These are phyloP conservation scores for Coecobrya sp. DNA, from an alignment of 2,888 invertebrate genomes.

Conservation along the genomic window DNA sequence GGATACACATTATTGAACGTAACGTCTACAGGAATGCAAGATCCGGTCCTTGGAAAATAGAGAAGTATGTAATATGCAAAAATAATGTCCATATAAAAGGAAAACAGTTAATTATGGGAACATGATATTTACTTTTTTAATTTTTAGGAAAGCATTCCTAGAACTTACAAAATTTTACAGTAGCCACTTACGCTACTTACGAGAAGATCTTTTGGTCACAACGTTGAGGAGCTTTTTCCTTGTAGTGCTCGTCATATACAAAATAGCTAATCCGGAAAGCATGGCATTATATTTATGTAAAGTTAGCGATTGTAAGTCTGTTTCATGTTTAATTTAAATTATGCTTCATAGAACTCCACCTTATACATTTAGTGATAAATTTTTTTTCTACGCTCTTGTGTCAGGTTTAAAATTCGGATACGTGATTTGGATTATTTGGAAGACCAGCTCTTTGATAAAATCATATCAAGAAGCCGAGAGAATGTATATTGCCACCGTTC, in stretches of 20 bases:
- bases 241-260: background rate
- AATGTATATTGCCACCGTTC: background rate
- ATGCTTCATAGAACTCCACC: background rate
- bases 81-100: no score
- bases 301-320: conserved; percentile 3
- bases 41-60: background rate
- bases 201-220: conserved; percentile 9
- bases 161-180: conserved; percentile 16
- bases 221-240: conserved; percentile 12
- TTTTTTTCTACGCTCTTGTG: background rate
- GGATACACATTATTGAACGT: background rate
- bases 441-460: background rate
- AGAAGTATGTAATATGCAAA: background rate
- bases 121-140: no score
- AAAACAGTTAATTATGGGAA: no score
- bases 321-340: background rate
- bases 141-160: background rate
- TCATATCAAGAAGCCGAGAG: background rate
- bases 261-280: background rate
- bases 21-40: background rate
- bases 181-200: conserved; percentile 22
- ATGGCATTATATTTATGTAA: background rate
- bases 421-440: background rate
- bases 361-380: no score
- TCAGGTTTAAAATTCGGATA: background rate